Base-by-base conservation (phyloP, 1,140 invertebrate species). In the Zaprionus inermis region DNA sequence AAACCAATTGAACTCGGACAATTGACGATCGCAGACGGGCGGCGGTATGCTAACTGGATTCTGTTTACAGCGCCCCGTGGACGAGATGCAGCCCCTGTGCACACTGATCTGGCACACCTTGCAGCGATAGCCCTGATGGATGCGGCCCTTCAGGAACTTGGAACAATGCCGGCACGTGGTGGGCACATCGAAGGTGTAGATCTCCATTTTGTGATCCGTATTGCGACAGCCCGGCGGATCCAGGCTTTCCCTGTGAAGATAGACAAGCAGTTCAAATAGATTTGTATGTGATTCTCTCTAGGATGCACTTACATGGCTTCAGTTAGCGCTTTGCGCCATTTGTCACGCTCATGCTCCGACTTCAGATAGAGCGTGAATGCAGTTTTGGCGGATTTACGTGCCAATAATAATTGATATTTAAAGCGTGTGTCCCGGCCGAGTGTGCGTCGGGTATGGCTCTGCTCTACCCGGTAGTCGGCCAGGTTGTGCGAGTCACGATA, bases 321-420 rank as follows among this genome's bases (percentile, higher is more conserved):
- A 56, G 96, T 95, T 24, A 99, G 95, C 6, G 97, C 97, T 86
- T 97, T 97, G 16, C 98, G 96, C 97, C 98, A 99, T 91, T 97
- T 96, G 73, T 95, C 94, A 72, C 97, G 97, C 69, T 96, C 95
- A 41, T 98, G 97, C 74, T 97, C 97, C 9, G 96, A 98, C 89
- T 97, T 95, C 2, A 97, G 96, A 92, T 96, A 98, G 82, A 99
- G 95, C 7, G 98, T 98, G 91, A 96, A 98, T 7, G 96, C 97
- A 36, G 95, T 96, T 72, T 95, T 94, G 75, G 96, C 96, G 76
- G 96, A 95, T 78, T 96, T 95, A 73, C 97, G 95, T 18, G 98
- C 97, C 41, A 99, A 93, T 68, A 96, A 93, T 94, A 98, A 98
- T 79, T 96, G 95, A 88, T 96, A 95, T 18, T 95, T 95, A 95